These are phyloP conservation scores for Myotis myotis DNA, from an alignment of 2,797 vertebrate species.

Conservation along the genomic window DNA sequence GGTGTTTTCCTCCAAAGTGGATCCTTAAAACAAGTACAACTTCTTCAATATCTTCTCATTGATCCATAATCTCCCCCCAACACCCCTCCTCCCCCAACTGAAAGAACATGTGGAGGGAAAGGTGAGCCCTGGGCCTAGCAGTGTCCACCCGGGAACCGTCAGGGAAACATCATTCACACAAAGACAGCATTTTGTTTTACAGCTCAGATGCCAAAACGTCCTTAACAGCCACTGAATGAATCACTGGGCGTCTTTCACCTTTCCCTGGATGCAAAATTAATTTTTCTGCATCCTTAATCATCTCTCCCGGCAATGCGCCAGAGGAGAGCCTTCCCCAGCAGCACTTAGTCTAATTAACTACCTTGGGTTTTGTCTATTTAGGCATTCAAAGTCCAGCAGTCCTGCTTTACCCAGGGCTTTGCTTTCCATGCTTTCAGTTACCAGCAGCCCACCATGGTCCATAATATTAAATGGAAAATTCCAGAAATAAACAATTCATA, in stretches of 20 bases:
- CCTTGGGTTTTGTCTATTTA: constrained; percentile 57
- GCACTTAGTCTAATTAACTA: constrained; percentile 63
- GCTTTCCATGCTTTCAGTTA: neutral
- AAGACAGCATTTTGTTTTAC: constrained; percentile 44
- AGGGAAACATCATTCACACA: constrained; percentile 24
- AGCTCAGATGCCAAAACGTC: constrained; percentile 7
- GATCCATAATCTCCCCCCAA: neutral
- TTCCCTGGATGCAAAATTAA: constrained; percentile 63
- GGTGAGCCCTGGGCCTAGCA: neutral
- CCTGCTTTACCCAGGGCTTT: neutral
- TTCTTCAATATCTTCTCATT: neutral
- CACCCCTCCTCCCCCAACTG: neutral
- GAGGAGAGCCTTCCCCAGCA: neutral
- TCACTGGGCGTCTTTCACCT: constrained; percentile 54
- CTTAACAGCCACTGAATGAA: constrained; percentile 49
- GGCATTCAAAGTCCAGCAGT: neutral
- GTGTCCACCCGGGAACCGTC: neutral
- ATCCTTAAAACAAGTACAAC: neutral
- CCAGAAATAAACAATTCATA: neutral
- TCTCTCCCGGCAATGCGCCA: constrained; percentile 31
- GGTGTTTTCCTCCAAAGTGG: neutral
- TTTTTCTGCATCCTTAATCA: constrained; percentile 71
- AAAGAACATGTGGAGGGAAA: neutral
- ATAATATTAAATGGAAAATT: neutral
- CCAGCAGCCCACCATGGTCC: neutral